Evolutionary conservation across 2,797 vertebrate species (phyloP).

Genomic region (Zenarchopterus dispar): DNA sequence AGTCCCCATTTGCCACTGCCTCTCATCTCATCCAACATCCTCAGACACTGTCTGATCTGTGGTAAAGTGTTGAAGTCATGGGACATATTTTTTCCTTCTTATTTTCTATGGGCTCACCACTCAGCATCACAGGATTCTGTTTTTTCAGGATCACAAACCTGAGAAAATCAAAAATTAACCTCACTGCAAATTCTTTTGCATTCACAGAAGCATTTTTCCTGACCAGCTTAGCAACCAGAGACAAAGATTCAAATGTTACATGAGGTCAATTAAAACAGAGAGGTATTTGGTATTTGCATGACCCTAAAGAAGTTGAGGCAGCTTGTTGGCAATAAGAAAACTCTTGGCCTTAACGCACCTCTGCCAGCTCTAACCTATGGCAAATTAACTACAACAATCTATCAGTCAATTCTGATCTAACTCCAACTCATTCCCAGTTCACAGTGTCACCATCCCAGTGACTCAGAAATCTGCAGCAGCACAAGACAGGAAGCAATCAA

Average conservation of each 20-base stretch:
- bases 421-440: constrained; percentile 14
- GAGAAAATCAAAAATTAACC: constrained; percentile 2
- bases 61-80: constrained; percentile 22
- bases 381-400: constrained; percentile 28
- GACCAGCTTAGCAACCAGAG: background rate
- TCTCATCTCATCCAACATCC: constrained; percentile 54
- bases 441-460: constrained; percentile 13
- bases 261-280: constrained; percentile 27
- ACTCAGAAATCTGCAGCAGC: constrained; percentile 25
- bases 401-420: constrained; percentile 18
- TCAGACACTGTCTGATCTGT: constrained; percentile 39
- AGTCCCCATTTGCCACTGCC: constrained; percentile 50
- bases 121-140: constrained; percentile 29
- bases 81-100: constrained; percentile 42
- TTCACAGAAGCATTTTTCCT: background rate
- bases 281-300: constrained; percentile 16
- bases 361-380: constrained; percentile 19
- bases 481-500: background rate
- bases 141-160: background rate
- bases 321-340: constrained; percentile 4
- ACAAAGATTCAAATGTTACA: background rate
- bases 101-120: constrained; percentile 33
- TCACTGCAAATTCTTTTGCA: constrained; percentile 8
- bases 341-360: background rate
- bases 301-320: constrained; percentile 27